Conservation (phyloP, 2,888 invertebrate species). For the Tipula vernalis region DNA sequence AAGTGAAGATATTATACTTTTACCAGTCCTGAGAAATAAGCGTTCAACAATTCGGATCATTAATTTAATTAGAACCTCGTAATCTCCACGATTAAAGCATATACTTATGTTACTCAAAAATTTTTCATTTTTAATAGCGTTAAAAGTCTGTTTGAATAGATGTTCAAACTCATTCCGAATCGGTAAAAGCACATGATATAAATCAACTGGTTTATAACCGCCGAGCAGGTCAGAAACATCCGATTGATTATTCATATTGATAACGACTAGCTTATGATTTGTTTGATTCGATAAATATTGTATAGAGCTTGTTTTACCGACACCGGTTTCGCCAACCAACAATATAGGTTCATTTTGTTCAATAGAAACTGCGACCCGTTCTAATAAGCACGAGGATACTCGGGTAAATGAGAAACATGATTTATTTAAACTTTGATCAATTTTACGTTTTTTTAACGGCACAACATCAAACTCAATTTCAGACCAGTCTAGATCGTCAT, state of each 20-base stretch:
- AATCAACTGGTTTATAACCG: conserved; percentile 91
- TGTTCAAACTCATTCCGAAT: conserved; percentile 71
- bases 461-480: background rate
- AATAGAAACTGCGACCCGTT: conserved; percentile 78
- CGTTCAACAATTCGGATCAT: conserved; percentile 54
- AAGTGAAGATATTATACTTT: conserved; percentile 28
- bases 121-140: conserved; percentile 61
- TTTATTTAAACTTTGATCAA: conserved; percentile 22
- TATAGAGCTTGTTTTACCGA: conserved; percentile 92
- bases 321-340: conserved; percentile 95
- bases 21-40: conserved; percentile 24
- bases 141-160: conserved; percentile 67
- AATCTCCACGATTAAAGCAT: conserved; percentile 60
- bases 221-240: conserved; percentile 94
- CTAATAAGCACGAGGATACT: conserved; percentile 67
- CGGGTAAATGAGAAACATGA: conserved; percentile 70
- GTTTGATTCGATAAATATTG: conserved; percentile 80
- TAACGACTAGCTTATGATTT: conserved; percentile 75
- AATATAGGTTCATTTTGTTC: conserved; percentile 77
- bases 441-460: conserved; percentile 11
- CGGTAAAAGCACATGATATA: conserved; percentile 70
- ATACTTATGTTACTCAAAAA: conserved; percentile 71
- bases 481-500: background rate
- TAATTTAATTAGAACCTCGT: conserved; percentile 55
- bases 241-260: conserved; percentile 98